Evolutionary conservation across 2,113 vertebrate genomes (phyloP).

Genomic region (Clarias batrachus): DNA sequence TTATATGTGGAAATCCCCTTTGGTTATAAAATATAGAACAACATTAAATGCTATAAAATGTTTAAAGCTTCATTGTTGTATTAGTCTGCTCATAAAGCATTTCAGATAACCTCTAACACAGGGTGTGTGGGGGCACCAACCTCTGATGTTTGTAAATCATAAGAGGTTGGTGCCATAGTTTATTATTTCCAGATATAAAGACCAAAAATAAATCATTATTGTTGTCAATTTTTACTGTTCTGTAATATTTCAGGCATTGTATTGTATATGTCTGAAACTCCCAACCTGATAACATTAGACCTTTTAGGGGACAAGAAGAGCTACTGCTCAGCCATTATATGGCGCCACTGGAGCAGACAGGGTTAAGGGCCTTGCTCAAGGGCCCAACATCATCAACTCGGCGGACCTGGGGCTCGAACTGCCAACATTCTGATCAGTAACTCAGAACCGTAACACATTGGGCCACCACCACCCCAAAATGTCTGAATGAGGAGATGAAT

Average conservation of each 20-base stretch:
- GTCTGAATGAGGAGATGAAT: no score
- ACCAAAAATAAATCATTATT: background rate
- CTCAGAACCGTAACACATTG: no score
- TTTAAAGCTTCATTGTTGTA: background rate
- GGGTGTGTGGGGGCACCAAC: background rate
- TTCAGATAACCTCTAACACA: background rate
- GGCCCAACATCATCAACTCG: no score
- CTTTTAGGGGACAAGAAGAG: no score
- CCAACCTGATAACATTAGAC: no score
- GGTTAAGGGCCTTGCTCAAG: no score
- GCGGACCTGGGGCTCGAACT: no score
- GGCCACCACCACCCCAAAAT: no score
- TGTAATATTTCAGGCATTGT: background rate
- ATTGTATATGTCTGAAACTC: no score
- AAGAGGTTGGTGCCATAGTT: background rate
- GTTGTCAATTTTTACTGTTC: background rate
- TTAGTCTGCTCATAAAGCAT: background rate
- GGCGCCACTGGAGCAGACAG: no score
- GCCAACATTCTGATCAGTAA: no score
- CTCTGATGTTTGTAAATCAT: background rate
- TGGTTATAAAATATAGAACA: background rate
- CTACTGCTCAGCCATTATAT: no score
- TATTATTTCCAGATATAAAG: background rate
- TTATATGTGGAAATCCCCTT: slow-evolving; percentile 14
- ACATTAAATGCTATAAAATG: background rate